Conservation (phyloP, 1,140 invertebrate genomes). For the Aphaenogaster ashmeadi region DNA sequence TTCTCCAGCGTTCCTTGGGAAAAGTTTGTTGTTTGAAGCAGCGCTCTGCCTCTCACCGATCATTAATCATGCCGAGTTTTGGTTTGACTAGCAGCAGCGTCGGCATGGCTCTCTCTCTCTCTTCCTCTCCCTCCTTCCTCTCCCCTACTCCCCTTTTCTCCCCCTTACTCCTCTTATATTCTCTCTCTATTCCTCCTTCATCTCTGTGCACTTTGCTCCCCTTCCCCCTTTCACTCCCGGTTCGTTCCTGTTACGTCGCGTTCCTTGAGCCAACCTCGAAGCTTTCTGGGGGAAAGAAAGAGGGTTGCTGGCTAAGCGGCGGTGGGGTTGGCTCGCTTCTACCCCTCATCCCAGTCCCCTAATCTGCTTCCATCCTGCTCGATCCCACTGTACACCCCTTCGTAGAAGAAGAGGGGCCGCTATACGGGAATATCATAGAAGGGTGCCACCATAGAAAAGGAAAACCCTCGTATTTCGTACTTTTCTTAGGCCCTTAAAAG, state of each 20-base stretch:
- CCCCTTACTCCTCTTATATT: conserved; percentile 77
- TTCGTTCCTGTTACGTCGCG: conserved; percentile 74
- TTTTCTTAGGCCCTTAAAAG: conserved; percentile 42
- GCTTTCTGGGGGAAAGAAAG: conserved; percentile 73
- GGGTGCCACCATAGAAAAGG: conserved; percentile 72
- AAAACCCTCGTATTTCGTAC: conserved; percentile 62
- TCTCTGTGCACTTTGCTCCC: conserved; percentile 64
- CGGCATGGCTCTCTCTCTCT: conserved; percentile 82
- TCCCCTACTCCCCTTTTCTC: conserved; percentile 74
- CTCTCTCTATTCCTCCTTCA: conserved; percentile 63
- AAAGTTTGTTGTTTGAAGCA: conserved; percentile 90
- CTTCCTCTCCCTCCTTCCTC: conserved; percentile 62
- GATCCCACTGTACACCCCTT: conserved; percentile 39
- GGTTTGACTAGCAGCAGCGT: conserved; percentile 88
- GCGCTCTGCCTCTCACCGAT: conserved; percentile 86
- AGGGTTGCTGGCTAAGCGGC: conserved; percentile 59
- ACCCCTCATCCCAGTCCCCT: conserved; percentile 68
- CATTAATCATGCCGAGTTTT: conserved; percentile 90
- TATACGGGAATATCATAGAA: conserved; percentile 73
- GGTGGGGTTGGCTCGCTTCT: conserved; percentile 63
- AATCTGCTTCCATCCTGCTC: conserved; percentile 64
- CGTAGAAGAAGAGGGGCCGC: conserved; percentile 46
- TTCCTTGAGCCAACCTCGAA: conserved; percentile 74
- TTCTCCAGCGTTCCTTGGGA: conserved; percentile 88
- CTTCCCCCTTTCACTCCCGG: conserved; percentile 58